Evolutionary conservation across 2,113 vertebrate genomes (phyloP).

Genomic region (Alligator mississippiensis): DNA sequence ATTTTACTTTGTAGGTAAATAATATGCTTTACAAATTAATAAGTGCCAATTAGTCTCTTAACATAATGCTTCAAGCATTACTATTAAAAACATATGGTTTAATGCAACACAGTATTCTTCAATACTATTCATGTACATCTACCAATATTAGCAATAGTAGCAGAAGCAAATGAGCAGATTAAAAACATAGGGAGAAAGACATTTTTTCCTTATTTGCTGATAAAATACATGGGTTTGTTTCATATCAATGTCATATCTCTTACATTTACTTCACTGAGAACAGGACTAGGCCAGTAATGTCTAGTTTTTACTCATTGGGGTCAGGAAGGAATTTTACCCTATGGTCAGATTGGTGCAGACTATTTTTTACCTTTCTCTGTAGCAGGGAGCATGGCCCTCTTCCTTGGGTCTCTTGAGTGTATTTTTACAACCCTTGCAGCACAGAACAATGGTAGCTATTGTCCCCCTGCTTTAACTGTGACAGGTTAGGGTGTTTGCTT

Average conservation of each 20-base stretch:
- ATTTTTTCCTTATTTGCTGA: not conserved
- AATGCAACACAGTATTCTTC: not conserved
- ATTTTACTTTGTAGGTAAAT: not conserved
- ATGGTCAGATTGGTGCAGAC: too few species aligned
- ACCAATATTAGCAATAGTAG: not conserved
- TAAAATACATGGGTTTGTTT: constrained; percentile 9
- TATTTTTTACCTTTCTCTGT: too few species aligned
- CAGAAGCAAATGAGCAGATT: not conserved
- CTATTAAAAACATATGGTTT: not conserved
- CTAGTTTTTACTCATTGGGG: too few species aligned
- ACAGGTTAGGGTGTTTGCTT: too few species aligned
- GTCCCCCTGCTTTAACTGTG: too few species aligned
- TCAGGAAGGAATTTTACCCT: too few species aligned
- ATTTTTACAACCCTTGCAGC: too few species aligned
- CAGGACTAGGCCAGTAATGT: too few species aligned
- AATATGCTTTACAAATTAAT: not conserved
- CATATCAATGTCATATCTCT: not conserved
- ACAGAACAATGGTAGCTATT: too few species aligned
- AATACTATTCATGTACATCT: not conserved
- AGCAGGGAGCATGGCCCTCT: too few species aligned
- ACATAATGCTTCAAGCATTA: not conserved
- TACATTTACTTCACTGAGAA: not conserved
- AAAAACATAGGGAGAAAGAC: not conserved
- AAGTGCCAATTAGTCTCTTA: not conserved
- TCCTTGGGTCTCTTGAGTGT: too few species aligned